Conservation (phyloP, 2,797 vertebrate species). For the Melanotaenia boesemani region DNA sequence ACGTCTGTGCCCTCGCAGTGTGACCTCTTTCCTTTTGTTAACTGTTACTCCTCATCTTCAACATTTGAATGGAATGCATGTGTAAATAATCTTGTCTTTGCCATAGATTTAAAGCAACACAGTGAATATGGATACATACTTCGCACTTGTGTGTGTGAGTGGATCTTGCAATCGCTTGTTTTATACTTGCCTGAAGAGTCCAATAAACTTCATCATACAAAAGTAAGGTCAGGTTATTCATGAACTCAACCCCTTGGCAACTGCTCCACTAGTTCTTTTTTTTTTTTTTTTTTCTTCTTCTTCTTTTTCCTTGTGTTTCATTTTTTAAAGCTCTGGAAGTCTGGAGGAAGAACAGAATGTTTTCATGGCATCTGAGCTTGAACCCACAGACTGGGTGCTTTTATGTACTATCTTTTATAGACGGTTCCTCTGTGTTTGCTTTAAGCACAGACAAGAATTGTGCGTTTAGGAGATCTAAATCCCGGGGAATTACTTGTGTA, state of each 20-base stretch:
- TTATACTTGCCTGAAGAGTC: slow-evolving; percentile 48
- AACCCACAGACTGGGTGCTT: neutral
- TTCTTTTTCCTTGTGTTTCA: slow-evolving; percentile 30
- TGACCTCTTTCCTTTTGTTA: slow-evolving; percentile 48
- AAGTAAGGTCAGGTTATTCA: slow-evolving; percentile 60
- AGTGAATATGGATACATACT: slow-evolving; percentile 26
- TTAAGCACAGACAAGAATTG: slow-evolving; percentile 9
- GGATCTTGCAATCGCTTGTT: slow-evolving; percentile 46
- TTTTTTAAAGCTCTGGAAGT: slow-evolving; percentile 50
- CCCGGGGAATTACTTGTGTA: neutral
- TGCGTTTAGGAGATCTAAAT: slow-evolving; percentile 4
- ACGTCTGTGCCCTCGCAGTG: slow-evolving; percentile 21
- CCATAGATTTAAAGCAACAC: slow-evolving; percentile 33
- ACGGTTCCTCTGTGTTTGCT: neutral
- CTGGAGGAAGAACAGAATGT: slow-evolving; percentile 42
- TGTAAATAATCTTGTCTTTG: slow-evolving; percentile 66
- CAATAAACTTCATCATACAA: slow-evolving; percentile 38
- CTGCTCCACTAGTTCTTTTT: slow-evolving; percentile 14
- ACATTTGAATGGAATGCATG: slow-evolving; percentile 56
- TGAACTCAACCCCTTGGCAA: slow-evolving; percentile 48
- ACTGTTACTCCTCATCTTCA: slow-evolving; percentile 28
- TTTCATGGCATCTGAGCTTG: neutral
- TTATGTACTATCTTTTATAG: slow-evolving; percentile 4
- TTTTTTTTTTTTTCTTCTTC: neutral
- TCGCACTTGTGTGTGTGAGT: slow-evolving; percentile 21